These are phyloP conservation scores for Drosophila ambigua DNA, from an alignment of 1,140 invertebrate species.

Conservation along the genomic window DNA sequence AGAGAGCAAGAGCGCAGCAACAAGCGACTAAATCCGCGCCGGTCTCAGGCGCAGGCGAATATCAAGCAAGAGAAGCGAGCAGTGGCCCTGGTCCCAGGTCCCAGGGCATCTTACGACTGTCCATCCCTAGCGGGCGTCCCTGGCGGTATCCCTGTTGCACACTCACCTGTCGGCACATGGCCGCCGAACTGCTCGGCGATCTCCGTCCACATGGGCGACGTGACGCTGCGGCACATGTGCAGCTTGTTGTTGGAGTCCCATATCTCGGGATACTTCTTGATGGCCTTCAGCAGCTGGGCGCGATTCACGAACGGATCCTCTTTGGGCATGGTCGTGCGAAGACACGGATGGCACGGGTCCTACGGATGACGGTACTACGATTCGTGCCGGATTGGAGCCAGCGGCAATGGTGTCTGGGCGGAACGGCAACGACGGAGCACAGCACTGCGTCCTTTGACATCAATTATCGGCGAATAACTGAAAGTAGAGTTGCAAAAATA, in stretches of 20 bases:
- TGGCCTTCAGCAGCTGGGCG: conserved; percentile 77
- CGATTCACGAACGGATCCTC: conserved; percentile 82
- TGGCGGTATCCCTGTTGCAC: conserved; percentile 20
- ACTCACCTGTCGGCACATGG: conserved; percentile 81
- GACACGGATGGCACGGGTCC: conserved; percentile 8
- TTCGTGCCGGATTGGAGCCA: conserved; percentile 2
- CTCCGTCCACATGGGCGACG: conserved; percentile 82
- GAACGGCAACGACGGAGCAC: conserved; percentile 64
- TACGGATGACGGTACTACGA: not conserved
- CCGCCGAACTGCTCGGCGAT: conserved; percentile 81
- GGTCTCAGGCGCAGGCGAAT: not conserved
- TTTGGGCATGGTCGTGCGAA: conserved; percentile 61
- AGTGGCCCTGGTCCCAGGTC: not conserved
- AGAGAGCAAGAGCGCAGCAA: not conserved
- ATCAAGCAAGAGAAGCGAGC: not conserved
- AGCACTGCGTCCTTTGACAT: conserved; percentile 83
- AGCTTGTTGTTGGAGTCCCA: conserved; percentile 83
- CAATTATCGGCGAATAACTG: conserved; percentile 84
- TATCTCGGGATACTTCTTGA: conserved; percentile 82
- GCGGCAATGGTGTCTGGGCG: conserved; percentile 10
- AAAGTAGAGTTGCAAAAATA: conserved; percentile 84
- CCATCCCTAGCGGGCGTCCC: no score
- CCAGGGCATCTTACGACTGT: not conserved
- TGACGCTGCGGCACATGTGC: conserved; percentile 81
- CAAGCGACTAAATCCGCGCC: not conserved